Evolutionary conservation across 2,113 vertebrate species (phyloP), one percentile per base, ranked within the genome.

Genomic region (Anarhynchus alexandrinus): DNA sequence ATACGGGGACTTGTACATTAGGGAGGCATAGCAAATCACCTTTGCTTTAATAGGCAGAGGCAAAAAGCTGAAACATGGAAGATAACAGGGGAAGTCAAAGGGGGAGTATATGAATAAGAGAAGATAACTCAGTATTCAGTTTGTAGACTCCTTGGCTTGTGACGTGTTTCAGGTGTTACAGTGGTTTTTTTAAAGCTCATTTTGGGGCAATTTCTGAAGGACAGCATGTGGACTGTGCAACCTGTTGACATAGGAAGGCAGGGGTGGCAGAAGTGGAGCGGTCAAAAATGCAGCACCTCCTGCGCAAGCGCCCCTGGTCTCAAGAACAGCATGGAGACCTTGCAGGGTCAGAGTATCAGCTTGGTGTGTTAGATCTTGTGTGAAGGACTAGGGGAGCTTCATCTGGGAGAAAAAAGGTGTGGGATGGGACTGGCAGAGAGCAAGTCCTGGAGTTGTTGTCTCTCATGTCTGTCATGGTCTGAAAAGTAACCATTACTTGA

Each of bases 261-360:
- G 36, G 25, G 18, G 23, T 2, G 18, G 42, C 52, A 76, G 4
- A 4, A 40, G 58, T 8, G 17, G n/a, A 32, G 54, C 61, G 8
- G 8, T 27, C 30, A 40, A 19, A 90, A 47, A 17, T 1, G 15
- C 14, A 51, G 17, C 30, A 34, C 16, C 52, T 38, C 38, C 70
- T 65, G 54, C 43, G 40, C 52, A n/a, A 25, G 61, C 1, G 0
- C 3, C 29, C 42, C 30, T 25, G 52, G 27, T 9, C 45, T 69
- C 49, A 11, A 84, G 55, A 73, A 23, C 6, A 30, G 54, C 43
- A 7, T 0, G 6, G 55, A 74, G 72, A 23, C n/a, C 15, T 36
- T 5, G 32, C 9, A 1, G 77, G 47, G 12, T 38, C 6, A 7
- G 3, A 34, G 40, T 30, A 30, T 26, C 0, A 0, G 15, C 52